phyloP scores from a whole-genome alignment of 2,797 vertebrate genomes.

The Syngnathus rostellatus region DNA sequence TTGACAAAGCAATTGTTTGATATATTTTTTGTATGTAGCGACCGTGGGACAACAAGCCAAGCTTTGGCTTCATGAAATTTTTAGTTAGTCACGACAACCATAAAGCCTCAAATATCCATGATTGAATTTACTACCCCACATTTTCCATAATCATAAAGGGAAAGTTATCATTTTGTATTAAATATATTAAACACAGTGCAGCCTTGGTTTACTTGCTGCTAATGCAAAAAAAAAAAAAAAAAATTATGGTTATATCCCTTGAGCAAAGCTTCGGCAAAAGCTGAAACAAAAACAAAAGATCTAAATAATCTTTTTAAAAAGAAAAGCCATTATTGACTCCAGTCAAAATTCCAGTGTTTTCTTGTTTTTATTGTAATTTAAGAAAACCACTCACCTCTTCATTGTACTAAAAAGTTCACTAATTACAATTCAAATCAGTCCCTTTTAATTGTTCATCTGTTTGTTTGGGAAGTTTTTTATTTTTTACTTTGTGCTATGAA shows the following conservation, averaged over 20 bases:
- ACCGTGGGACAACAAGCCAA: neutral
- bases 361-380: neutral
- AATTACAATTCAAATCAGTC: neutral
- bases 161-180: too few relatives aligned
- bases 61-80: neutral
- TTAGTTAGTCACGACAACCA: neutral
- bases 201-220: too few relatives aligned
- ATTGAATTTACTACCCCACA: neutral
- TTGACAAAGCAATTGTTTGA: neutral
- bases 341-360: neutral
- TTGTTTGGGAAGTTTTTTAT: too few relatives aligned
- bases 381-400: neutral
- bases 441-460: neutral
- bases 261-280: too few relatives aligned
- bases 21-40: neutral
- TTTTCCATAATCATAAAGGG: too few relatives aligned
- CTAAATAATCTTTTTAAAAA: neutral
- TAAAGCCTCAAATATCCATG: neutral
- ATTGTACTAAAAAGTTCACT: neutral
- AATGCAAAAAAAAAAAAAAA: too few relatives aligned
- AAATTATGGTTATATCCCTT: too few relatives aligned
- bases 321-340: too few relatives aligned
- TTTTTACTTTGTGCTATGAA: neutral
- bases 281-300: neutral
- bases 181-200: too few relatives aligned